A percentile compares a stretch with the other conserved stretches of the same genome.
Evolutionary conservation across 2,888 invertebrate species (phyloP).

Genomic region (Epistrophe eligans): DNA sequence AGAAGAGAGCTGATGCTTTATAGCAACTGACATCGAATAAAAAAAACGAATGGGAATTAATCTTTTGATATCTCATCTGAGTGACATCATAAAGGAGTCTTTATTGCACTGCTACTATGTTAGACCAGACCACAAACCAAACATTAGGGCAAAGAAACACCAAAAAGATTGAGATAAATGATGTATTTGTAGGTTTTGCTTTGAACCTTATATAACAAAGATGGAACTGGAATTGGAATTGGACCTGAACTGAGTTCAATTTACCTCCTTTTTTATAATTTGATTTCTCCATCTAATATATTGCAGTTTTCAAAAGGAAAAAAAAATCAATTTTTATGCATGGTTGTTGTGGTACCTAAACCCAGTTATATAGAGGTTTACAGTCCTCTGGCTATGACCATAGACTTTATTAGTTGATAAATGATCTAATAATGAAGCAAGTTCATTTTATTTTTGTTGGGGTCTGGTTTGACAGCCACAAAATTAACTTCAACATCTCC

Average conservation of each 20-base stretch:
- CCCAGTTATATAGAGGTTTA: background rate
- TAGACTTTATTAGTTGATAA: constrained; percentile 15
- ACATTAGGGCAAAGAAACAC: background rate
- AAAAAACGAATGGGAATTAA: constrained; percentile 23
- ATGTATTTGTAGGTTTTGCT: constrained; percentile 3
- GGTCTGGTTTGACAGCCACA: constrained; percentile 10
- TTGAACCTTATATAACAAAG: background rate
- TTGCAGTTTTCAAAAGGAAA: background rate
- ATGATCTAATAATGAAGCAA: background rate
- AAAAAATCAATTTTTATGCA: constrained; percentile 15
- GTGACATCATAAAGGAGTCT: constrained; percentile 16
- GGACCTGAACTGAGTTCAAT: background rate
- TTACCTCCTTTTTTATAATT: constrained; percentile 15
- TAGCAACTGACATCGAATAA: constrained; percentile 2
- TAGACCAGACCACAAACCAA: background rate
- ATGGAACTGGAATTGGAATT: background rate
- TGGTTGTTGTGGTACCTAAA: background rate
- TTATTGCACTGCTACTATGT: background rate
- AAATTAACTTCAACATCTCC: constrained; percentile 20
- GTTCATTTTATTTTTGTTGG: background rate
- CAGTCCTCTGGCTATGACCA: background rate
- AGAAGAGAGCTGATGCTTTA: background rate
- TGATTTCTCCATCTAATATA: constrained; percentile 8
- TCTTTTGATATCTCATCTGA: constrained; percentile 14
- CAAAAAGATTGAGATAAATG: constrained; percentile 31